Conservation (phyloP, 2,797 vertebrate genomes). For the Platalea minor region DNA sequence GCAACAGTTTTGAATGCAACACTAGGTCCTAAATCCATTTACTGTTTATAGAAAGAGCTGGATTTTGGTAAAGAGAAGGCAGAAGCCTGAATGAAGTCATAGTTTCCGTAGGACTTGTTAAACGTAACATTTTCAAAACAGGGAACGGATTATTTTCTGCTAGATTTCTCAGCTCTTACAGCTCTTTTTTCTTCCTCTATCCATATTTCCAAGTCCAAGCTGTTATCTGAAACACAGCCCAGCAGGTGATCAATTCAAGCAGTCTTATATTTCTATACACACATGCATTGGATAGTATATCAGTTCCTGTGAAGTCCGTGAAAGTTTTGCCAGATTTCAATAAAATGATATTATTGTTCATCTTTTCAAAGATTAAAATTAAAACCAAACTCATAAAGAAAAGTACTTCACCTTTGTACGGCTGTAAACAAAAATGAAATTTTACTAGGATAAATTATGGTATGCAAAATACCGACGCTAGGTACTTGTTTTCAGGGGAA, state of each 20-base stretch:
- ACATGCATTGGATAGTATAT: not conserved
- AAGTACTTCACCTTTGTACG: not conserved
- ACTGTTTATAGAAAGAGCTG: not conserved
- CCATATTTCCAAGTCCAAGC: not conserved
- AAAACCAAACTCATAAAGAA: not conserved
- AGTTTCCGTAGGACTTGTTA: not conserved
- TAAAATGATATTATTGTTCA: not conserved
- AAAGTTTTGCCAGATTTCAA: not conserved
- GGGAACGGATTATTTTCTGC: not conserved
- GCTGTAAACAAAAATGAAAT: not conserved
- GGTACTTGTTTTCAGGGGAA: not conserved
- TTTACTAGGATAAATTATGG: not conserved
- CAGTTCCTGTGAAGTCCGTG: not conserved
- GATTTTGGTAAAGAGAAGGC: not conserved
- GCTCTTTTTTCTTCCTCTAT: not conserved
- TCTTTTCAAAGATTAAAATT: not conserved
- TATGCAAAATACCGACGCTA: not conserved
- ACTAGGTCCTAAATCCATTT: not conserved
- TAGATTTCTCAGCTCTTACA: not conserved
- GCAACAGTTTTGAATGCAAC: not conserved
- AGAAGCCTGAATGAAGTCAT: not conserved
- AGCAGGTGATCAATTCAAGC: not conserved
- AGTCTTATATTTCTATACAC: not conserved
- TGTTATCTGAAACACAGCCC: not conserved
- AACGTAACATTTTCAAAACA: not conserved